Evolutionary conservation across 2,888 invertebrate species (phyloP).

Genomic region (Cephus spinipes): DNA sequence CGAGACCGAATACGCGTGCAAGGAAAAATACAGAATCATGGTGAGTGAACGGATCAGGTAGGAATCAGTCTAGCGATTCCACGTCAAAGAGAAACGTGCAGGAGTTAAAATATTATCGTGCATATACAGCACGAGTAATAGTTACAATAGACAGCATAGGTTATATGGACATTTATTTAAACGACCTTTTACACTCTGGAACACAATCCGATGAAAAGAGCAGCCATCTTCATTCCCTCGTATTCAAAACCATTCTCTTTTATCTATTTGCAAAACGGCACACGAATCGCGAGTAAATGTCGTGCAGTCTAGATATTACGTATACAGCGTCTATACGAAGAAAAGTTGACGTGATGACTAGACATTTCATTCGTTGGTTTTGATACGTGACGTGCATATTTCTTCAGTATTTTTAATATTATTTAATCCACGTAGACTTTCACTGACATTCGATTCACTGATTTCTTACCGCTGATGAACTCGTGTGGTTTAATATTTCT

Average conservation of each 20-base stretch:
- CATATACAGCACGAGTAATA: neutral
- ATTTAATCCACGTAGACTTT: neutral
- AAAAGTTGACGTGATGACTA: neutral
- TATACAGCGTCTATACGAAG: neutral
- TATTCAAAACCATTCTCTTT: neutral
- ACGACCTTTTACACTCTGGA: neutral
- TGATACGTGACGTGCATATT: neutral
- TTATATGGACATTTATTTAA: neutral
- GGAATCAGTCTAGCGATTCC: neutral
- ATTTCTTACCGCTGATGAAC: neutral
- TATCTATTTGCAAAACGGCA: neutral
- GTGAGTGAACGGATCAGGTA: conserved; percentile 67
- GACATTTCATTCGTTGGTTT: neutral
- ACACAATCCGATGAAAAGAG: neutral
- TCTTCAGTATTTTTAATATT: neutral
- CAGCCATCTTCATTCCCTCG: neutral
- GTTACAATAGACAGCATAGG: neutral
- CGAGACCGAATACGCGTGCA: conserved; percentile 83
- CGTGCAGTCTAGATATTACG: neutral
- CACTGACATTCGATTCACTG: neutral
- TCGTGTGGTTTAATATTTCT: neutral
- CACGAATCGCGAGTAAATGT: neutral
- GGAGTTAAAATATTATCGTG: neutral
- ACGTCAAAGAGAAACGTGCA: neutral
- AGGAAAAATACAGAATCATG: conserved; percentile 84